These are phyloP conservation scores for Neotragus pygmaeus DNA, from an alignment of 2,113 vertebrate genomes.

Conservation along the genomic window DNA sequence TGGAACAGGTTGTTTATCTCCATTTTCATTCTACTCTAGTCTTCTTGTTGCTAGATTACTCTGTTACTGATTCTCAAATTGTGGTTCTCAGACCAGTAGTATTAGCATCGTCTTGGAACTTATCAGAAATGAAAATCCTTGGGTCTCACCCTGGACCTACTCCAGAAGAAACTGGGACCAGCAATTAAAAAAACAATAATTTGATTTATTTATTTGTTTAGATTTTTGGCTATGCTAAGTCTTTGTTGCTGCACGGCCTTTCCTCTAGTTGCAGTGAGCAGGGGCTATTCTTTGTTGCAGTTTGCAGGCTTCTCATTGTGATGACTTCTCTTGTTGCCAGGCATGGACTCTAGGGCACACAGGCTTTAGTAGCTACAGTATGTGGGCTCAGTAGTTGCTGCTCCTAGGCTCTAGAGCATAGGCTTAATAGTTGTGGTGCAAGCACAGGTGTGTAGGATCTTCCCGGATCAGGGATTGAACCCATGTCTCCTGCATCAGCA, in stretches of 20 bases:
- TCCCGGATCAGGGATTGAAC: not conserved
- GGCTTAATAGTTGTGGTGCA: not conserved
- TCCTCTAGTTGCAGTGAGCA: not conserved
- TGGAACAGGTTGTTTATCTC: not conserved
- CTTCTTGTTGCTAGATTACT: not conserved
- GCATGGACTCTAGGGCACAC: not conserved
- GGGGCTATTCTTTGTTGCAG: not conserved
- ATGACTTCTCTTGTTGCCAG: not conserved
- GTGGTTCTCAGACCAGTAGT: not conserved
- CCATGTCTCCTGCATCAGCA: not conserved
- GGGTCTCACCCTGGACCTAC: not conserved
- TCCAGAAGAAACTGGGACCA: not conserved
- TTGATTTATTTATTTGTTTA: not conserved
- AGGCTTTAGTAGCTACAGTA: not conserved
- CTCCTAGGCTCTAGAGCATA: not conserved
- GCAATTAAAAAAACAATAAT: not conserved
- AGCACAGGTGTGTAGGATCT: not conserved
- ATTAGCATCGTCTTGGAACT: not conserved
- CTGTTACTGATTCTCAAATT: not conserved
- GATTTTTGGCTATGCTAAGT: not conserved
- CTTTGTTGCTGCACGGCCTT: not conserved
- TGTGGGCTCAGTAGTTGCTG: not conserved
- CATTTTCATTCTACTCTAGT: not conserved
- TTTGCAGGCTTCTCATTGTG: not conserved
- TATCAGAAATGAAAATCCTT: not conserved